phyloP scores from a whole-genome alignment of 2,113 vertebrate genomes.

The Clupea harengus region DNA sequence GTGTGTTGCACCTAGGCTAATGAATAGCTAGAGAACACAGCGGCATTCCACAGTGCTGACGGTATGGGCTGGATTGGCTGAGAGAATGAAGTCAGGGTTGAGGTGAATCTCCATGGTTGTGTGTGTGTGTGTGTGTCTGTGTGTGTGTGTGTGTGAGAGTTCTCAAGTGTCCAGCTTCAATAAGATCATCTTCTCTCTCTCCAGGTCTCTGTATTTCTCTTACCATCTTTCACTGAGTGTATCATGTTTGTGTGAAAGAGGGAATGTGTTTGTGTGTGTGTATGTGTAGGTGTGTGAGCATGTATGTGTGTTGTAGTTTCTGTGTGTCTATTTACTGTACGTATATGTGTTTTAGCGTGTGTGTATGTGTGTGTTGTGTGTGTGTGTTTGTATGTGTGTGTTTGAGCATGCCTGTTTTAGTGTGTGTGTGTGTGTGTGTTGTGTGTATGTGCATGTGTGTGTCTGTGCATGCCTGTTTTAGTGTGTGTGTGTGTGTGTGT shows the following conservation, averaged over 20 bases:
- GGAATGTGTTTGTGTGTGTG: conserved; percentile 9
- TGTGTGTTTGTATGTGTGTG: background rate
- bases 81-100: background rate
- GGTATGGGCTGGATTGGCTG: conserved; percentile 49
- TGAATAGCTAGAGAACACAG: background rate
- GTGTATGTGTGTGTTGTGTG: conserved; percentile 20
- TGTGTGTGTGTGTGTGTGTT: no score
- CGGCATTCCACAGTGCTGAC: conserved; percentile 48
- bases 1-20: background rate
- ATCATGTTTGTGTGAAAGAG: background rate
- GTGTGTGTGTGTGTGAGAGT: background rate
- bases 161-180: background rate
- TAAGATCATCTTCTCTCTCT: background rate
- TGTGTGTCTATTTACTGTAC: no score
- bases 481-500: background rate
- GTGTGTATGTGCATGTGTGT: background rate
- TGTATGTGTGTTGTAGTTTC: background rate
- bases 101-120: background rate
- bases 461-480: conserved; percentile 20
- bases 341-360: background rate
- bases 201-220: background rate
- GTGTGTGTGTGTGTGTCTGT: background rate
- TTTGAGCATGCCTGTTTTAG: background rate
- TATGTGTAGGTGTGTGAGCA: conserved; percentile 19
- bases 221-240: background rate